A percentile compares a stretch with the other conserved stretches of the same genome.
Evolutionary conservation across 2,888 invertebrate species (phyloP).

Genomic region (Tuberolachnus salignus): DNA sequence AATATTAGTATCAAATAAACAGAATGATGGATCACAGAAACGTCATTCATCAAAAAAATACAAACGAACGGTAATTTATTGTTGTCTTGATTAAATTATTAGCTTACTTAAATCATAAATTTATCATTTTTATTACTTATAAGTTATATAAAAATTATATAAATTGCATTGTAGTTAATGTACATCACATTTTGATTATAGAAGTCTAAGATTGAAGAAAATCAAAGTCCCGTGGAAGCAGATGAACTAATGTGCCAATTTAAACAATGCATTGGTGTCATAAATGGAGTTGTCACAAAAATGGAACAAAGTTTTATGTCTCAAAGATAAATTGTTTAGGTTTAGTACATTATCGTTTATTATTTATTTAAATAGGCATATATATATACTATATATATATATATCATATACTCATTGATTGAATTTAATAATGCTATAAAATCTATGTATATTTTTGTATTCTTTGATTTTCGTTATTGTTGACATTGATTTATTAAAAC

Average conservation of each 20-base stretch:
- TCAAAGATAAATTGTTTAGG: slow-evolving; percentile 24
- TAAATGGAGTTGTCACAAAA: slow-evolving; percentile 54
- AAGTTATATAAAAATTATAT: neutral
- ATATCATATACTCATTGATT: neutral
- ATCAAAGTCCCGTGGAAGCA: neutral
- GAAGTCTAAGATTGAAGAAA: slow-evolving; percentile 35
- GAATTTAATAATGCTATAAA: neutral
- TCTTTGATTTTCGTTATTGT: slow-evolving; percentile 10
- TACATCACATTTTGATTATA: slow-evolving; percentile 12
- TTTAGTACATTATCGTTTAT: slow-evolving; percentile 3
- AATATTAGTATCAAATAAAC: neutral
- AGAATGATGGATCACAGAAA: slow-evolving; percentile 24
- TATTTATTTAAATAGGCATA: neutral
- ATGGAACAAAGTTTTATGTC: slow-evolving; percentile 54
- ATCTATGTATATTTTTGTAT: slow-evolving; percentile 19
- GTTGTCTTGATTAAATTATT: neutral
- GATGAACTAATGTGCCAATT: slow-evolving; percentile 46
- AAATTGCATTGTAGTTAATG: neutral
- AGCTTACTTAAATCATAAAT: neutral
- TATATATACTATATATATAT: no score
- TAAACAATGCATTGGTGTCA: slow-evolving; percentile 50
- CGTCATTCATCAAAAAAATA: slow-evolving; percentile 26
- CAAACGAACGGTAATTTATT: slow-evolving; percentile 37
- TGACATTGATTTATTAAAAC: slow-evolving; percentile 23
- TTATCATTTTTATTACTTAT: neutral